Percentiles rank a stretch among this genome's conserved stretches.
phyloP scores from a whole-genome alignment of 1,140 invertebrate species.

The Diachasmimorpha longicaudata region DNA sequence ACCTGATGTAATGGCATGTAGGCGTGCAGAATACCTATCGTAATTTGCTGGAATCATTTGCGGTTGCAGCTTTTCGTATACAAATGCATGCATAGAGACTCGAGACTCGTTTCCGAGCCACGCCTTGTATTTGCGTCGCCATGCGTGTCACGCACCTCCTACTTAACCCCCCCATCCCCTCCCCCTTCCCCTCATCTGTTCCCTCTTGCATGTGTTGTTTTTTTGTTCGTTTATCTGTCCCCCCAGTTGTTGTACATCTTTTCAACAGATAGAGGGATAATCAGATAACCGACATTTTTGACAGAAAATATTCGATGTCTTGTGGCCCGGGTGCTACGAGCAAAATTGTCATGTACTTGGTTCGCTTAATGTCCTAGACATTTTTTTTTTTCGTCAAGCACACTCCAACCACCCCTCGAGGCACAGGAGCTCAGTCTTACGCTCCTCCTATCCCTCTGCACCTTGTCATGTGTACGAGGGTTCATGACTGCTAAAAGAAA shows the following conservation, averaged over 20 bases:
- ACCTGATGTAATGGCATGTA: constrained; percentile 10
- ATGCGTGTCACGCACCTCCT: constrained; percentile 60
- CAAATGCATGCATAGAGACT: constrained; percentile 28
- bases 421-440: neutral
- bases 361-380: neutral
- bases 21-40: constrained; percentile 17
- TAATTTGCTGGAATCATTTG: constrained; percentile 19
- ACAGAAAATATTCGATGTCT: neutral
- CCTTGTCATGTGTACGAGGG: neutral
- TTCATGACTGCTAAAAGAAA: constrained; percentile 2
- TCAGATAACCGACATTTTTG: neutral
- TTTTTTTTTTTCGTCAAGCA: neutral
- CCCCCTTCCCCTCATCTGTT: constrained; percentile 20
- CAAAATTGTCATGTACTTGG: neutral
- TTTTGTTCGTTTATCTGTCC: constrained; percentile 11
- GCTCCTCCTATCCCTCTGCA: neutral
- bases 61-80: constrained; percentile 13
- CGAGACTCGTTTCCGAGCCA: constrained; percentile 49
- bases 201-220: constrained; percentile 1
- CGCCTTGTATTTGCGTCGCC: constrained; percentile 59
- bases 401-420: neutral
- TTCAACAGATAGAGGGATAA: neutral
- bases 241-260: neutral
- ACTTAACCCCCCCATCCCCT: constrained; percentile 48
- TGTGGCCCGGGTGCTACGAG: neutral